Evolutionary conservation across 2,888 invertebrate species (phyloP).

Genomic region (Pseudoips prasinana): DNA sequence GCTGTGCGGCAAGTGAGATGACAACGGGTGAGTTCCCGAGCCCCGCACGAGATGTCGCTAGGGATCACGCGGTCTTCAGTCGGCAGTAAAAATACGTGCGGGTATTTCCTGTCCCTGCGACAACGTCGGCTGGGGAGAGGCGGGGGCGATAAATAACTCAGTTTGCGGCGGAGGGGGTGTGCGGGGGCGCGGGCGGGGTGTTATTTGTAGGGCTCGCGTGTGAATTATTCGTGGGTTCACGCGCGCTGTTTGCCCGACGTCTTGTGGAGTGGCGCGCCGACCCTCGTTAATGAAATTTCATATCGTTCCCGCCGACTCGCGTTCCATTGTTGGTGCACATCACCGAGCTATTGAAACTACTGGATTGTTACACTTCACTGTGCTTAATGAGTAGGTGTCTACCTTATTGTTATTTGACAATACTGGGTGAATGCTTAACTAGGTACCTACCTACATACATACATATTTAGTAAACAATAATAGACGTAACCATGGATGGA

Average conservation of each 20-base stretch:
- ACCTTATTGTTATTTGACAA: conserved; percentile 27
- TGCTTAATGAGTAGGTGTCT: conserved; percentile 31
- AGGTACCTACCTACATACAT: conserved; percentile 7
- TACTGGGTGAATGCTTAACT: conserved; percentile 4
- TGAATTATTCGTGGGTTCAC: conserved; percentile 81
- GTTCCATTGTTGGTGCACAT: conserved; percentile 58
- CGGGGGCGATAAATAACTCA: conserved; percentile 78
- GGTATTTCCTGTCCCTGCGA: conserved; percentile 73
- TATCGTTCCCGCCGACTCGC: conserved; percentile 58
- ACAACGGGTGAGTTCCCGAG: conserved; percentile 24
- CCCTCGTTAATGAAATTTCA: conserved; percentile 80
- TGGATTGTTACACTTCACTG: conserved; percentile 67
- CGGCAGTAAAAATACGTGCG: conserved; percentile 77
- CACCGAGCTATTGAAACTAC: conserved; percentile 55
- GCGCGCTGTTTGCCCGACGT: conserved; percentile 75
- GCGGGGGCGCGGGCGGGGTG: conserved; percentile 45
- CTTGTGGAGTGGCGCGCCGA: conserved; percentile 63
- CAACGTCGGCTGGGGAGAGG: conserved; percentile 44
- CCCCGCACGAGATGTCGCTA: conserved; percentile 68
- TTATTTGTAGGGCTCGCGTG: conserved; percentile 81
- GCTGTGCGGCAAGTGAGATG: conserved; percentile 18
- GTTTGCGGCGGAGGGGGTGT: conserved; percentile 62
- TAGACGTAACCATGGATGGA: too few relatives aligned
- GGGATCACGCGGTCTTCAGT: conserved; percentile 54
- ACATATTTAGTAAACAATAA: too few relatives aligned